Evolutionary conservation across 2,888 invertebrate species (phyloP).

Genomic region (Hypsopygia costalis): DNA sequence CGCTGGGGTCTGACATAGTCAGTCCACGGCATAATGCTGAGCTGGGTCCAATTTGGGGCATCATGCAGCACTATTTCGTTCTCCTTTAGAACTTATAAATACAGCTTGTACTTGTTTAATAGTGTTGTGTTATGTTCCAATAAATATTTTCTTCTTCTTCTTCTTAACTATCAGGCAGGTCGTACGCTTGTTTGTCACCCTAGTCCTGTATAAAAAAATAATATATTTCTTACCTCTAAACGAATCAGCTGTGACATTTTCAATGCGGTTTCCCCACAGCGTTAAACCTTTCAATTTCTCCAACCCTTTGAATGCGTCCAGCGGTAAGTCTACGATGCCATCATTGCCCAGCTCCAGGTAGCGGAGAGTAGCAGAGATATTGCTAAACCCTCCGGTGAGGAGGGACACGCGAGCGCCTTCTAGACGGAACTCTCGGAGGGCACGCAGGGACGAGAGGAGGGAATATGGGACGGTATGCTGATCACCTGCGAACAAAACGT

Average conservation of each 20-base stretch:
- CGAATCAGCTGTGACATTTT: neutral
- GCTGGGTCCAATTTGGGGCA: too few relatives aligned
- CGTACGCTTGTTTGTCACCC: too few relatives aligned
- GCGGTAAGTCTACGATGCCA: conserved; percentile 2
- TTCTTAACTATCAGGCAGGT: too few relatives aligned
- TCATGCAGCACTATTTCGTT: too few relatives aligned
- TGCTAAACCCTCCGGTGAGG: neutral
- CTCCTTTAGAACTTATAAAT: too few relatives aligned
- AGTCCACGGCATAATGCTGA: too few relatives aligned
- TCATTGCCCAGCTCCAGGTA: conserved; percentile 8
- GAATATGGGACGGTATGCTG: conserved; percentile 5
- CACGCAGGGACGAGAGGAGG: conserved; percentile 3
- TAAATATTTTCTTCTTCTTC: too few relatives aligned
- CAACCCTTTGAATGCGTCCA: neutral
- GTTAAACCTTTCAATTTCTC: neutral
- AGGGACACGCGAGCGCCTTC: neutral
- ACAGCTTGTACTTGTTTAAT: too few relatives aligned
- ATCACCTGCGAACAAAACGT: conserved; percentile 1
- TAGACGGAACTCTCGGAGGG: conserved; percentile 9
- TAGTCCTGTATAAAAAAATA: too few relatives aligned
- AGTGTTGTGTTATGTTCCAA: too few relatives aligned
- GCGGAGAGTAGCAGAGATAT: neutral
- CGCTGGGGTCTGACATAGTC: too few relatives aligned
- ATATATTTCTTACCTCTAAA: conserved; percentile 12
- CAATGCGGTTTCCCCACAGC: conserved; percentile 9